phyloP scores from a whole-genome alignment of 2,888 invertebrate species.

The Blastobasis lacticolella region DNA sequence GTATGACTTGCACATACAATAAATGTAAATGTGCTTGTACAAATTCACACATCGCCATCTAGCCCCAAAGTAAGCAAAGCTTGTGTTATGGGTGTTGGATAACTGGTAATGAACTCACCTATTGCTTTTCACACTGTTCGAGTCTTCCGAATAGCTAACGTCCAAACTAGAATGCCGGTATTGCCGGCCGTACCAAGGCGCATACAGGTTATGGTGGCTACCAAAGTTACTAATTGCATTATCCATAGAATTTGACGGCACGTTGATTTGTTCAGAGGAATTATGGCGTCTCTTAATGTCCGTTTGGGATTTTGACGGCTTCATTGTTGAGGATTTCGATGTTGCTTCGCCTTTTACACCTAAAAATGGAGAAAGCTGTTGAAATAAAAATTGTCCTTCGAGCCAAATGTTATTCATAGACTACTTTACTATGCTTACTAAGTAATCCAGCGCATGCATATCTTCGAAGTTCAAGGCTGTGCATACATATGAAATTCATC shows the following conservation, averaged over 20 bases:
- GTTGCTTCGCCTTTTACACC: constrained; percentile 48
- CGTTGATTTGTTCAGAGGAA: constrained; percentile 56
- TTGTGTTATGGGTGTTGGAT: no score
- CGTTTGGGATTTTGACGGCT: constrained; percentile 58
- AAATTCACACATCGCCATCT: no score
- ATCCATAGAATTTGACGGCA: constrained; percentile 34
- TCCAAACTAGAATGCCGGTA: constrained; percentile 62
- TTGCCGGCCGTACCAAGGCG: constrained; percentile 53
- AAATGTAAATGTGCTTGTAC: no score
- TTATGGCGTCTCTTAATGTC: constrained; percentile 75
- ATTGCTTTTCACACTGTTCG: constrained; percentile 78
- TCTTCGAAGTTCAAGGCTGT: no score
- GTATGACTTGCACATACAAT: no score
- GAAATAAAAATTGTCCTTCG: no score
- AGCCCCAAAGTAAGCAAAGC: not conserved
- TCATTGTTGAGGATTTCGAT: constrained; percentile 47
- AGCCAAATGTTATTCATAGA: no score
- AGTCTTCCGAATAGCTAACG: constrained; percentile 78
- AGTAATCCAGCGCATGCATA: no score
- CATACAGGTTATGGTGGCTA: constrained; percentile 55
- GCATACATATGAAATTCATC: no score
- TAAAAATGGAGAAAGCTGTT: constrained; percentile 14
- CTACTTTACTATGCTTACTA: no score
- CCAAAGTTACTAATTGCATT: constrained; percentile 59
- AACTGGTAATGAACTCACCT: constrained; percentile 58